phyloP scores from a whole-genome alignment of 2,888 invertebrate genomes.

The Agrochola macilenta region DNA sequence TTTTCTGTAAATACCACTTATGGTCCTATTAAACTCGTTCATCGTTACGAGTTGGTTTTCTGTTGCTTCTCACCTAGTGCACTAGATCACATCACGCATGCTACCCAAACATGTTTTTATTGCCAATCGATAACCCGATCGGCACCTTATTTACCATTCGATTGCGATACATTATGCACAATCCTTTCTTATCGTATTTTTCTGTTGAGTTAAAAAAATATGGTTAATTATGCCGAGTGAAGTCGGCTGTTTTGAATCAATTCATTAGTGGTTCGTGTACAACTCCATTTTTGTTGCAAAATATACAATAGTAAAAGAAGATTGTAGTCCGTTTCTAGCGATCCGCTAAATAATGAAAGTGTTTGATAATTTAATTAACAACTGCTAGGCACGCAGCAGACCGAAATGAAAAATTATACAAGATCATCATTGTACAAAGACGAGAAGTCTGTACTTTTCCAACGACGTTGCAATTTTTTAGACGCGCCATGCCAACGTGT shows the following conservation, averaged over 20 bases:
- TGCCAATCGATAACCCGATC: conserved; percentile 41
- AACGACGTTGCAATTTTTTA: conserved; percentile 8
- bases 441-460: conserved; percentile 26
- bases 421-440: conserved; percentile 25
- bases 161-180: conserved; percentile 7
- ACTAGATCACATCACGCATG: conserved; percentile 14
- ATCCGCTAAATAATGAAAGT: conserved; percentile 64
- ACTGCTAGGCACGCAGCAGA: conserved; percentile 43
- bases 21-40: background rate
- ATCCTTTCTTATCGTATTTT: background rate
- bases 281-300: conserved; percentile 20
- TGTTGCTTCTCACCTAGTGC: background rate
- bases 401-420: conserved; percentile 35
- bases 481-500: background rate
- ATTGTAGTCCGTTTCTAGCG: conserved; percentile 12
- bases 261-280: conserved; percentile 19
- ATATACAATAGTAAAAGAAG: conserved; percentile 26
- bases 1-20: background rate
- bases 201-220: conserved; percentile 17
- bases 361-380: conserved; percentile 59
- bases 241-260: conserved; percentile 17
- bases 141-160: conserved; percentile 24
- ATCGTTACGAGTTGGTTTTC: conserved; percentile 11
- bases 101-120: conserved; percentile 51
- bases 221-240: background rate